Evolutionary conservation across 2,797 vertebrate genomes (phyloP).

Genomic region (Spizella passerina): DNA sequence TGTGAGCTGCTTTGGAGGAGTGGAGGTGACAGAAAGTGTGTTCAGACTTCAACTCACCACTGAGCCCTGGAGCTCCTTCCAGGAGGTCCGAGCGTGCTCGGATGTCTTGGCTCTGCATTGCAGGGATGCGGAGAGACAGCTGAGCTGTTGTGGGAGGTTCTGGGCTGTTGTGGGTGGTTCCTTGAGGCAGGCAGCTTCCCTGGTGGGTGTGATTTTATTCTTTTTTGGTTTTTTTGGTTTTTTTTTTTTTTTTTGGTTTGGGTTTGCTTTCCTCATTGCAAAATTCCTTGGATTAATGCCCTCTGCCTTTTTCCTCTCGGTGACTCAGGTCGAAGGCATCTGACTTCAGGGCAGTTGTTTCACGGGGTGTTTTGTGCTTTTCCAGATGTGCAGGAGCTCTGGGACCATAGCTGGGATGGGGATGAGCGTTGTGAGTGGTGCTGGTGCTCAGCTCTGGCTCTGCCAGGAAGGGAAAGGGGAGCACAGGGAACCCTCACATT

Average conservation of each 20-base stretch:
- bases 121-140: not conserved
- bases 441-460: not conserved
- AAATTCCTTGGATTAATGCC: not conserved
- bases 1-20: not conserved
- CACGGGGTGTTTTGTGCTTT: not conserved
- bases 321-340: conserved; percentile 15
- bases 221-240: too few species aligned
- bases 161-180: not conserved
- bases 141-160: not conserved
- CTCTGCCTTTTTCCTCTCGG: not conserved
- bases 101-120: not conserved
- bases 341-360: not conserved
- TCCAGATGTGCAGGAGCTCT: conserved; percentile 8
- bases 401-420: not conserved
- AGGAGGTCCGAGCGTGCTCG: not conserved
- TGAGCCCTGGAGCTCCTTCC: not conserved
- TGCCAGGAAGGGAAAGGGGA: not conserved
- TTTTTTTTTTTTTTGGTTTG: not conserved
- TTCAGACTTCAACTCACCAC: not conserved
- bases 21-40: not conserved
- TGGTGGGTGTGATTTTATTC: not conserved
- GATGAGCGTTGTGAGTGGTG: not conserved
- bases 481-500: not conserved
- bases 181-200: not conserved
- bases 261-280: not conserved